These are phyloP conservation scores for Nudaria mundana DNA, from an alignment of 2,888 invertebrate genomes.

Conservation along the genomic window DNA sequence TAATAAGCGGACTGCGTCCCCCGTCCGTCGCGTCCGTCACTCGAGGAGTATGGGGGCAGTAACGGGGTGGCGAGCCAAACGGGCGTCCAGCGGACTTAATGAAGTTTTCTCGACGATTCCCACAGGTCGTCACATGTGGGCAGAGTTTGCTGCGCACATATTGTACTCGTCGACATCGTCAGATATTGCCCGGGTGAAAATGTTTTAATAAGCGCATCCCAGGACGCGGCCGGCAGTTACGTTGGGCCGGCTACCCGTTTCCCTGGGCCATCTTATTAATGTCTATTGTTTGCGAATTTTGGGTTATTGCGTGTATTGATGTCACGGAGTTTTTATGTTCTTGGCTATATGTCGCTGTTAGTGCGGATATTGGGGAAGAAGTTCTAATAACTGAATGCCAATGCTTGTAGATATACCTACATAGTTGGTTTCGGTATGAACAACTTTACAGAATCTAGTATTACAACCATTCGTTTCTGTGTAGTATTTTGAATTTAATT, in stretches of 20 bases:
- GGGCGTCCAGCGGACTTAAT: slow-evolving; percentile 75
- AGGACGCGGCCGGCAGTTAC: slow-evolving; percentile 52
- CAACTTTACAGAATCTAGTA: too few relatives aligned
- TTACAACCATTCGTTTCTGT: too few relatives aligned
- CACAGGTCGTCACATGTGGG: slow-evolving; percentile 80
- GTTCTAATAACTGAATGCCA: slow-evolving; percentile 4
- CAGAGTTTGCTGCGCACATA: slow-evolving; percentile 74
- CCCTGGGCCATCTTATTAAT: slow-evolving; percentile 70
- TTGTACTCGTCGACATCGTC: slow-evolving; percentile 73
- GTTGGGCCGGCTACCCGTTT: slow-evolving; percentile 45
- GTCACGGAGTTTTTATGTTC: slow-evolving; percentile 34
- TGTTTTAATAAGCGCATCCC: slow-evolving; percentile 81
- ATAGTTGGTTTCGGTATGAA: too few relatives aligned
- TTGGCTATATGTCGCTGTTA: slow-evolving; percentile 22
- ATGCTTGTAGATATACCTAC: not conserved
- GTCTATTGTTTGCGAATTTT: slow-evolving; percentile 77
- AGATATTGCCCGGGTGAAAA: slow-evolving; percentile 75
- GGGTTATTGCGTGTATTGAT: slow-evolving; percentile 69
- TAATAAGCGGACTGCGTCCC: slow-evolving; percentile 74
- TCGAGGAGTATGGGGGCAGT: slow-evolving; percentile 30
- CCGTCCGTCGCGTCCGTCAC: slow-evolving; percentile 63
- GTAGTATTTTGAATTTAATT: too few relatives aligned
- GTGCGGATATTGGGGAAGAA: slow-evolving; percentile 3
- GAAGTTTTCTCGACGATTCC: slow-evolving; percentile 82
- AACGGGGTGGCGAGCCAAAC: slow-evolving; percentile 29